Percentiles rank a stretch among this genome's conserved stretches.
Evolutionary conservation across 2,888 invertebrate genomes (phyloP).

Genomic region (Rotaria sp.): DNA sequence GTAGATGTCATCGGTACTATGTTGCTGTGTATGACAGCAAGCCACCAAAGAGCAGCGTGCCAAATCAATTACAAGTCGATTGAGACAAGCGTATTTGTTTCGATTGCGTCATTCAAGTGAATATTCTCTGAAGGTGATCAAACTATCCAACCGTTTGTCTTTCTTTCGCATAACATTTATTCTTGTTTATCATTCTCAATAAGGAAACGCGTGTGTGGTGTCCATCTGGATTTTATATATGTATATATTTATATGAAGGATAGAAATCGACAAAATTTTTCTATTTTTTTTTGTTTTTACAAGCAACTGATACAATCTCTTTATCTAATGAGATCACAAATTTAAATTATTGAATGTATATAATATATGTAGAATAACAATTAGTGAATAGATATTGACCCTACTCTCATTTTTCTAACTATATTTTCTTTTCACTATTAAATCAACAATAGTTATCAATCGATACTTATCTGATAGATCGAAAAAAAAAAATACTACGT

Average conservation of each 20-base stretch:
- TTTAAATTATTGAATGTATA: slow-evolving; percentile 5
- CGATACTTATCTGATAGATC: not conserved
- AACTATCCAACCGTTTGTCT: not conserved
- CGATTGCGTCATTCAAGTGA: not conserved
- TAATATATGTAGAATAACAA: not conserved
- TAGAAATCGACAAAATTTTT: not conserved
- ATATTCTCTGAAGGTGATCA: slow-evolving; percentile 18
- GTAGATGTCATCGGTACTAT: not conserved
- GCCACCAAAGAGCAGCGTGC: slow-evolving; percentile 15
- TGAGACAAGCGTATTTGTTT: not conserved
- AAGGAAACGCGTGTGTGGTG: not conserved
- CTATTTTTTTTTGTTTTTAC: not conserved
- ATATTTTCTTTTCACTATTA: not conserved
- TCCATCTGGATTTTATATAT: slow-evolving; percentile 10
- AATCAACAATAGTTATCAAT: not conserved
- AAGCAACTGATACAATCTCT: slow-evolving; percentile 10
- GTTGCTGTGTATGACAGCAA: not conserved
- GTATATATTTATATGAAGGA: not conserved
- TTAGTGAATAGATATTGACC: not conserved
- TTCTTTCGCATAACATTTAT: slow-evolving; percentile 4
- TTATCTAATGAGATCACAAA: slow-evolving; percentile 17
- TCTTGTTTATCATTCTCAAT: slow-evolving; percentile 15
- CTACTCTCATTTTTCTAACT: not conserved
- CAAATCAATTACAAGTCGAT: slow-evolving; percentile 17
- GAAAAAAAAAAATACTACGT: not conserved